Conservation (phyloP, 2,888 invertebrate species). For the Drosophila borealis region DNA sequence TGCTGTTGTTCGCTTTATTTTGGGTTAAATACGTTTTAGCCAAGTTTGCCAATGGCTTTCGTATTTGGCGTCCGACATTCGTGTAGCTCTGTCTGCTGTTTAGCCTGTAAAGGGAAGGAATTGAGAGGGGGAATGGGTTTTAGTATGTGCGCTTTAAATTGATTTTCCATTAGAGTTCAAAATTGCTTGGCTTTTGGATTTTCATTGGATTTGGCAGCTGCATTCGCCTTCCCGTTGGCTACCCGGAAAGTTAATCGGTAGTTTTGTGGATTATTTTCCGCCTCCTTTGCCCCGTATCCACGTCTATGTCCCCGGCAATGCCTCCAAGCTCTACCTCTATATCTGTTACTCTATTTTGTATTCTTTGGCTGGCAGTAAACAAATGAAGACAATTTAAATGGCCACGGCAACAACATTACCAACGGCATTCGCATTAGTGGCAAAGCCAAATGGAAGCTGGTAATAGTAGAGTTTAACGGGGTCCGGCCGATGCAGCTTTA, state of each 20-base stretch:
- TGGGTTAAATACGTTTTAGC: slow-evolving; percentile 77
- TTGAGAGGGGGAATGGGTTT: slow-evolving; percentile 4
- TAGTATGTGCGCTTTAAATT: slow-evolving; percentile 72
- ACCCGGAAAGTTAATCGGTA: slow-evolving; percentile 71
- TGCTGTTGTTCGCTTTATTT: slow-evolving; percentile 47
- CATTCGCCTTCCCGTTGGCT: slow-evolving; percentile 44
- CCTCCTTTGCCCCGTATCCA: slow-evolving; percentile 5
- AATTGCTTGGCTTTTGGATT: slow-evolving; percentile 77
- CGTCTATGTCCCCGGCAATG: background rate
- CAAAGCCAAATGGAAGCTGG: slow-evolving; percentile 36
- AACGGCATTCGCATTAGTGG: slow-evolving; percentile 67
- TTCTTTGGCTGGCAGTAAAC: slow-evolving; percentile 62
- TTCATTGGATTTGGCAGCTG: slow-evolving; percentile 80
- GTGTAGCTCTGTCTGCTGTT: slow-evolving; percentile 62
- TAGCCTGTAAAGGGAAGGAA: slow-evolving; percentile 63
- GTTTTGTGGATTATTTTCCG: slow-evolving; percentile 65
- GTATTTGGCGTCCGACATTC: slow-evolving; percentile 75
- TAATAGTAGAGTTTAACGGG: slow-evolving; percentile 3
- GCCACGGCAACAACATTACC: slow-evolving; percentile 64
- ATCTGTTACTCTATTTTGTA: slow-evolving; percentile 45
- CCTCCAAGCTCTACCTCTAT: slow-evolving; percentile 1
- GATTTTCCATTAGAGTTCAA: slow-evolving; percentile 81
- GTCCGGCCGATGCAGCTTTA: slow-evolving; percentile 22
- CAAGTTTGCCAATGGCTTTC: slow-evolving; percentile 75
- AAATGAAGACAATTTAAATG: slow-evolving; percentile 80